Percentiles rank a stretch among this genome's conserved stretches.
Evolutionary conservation across 1,140 invertebrate genomes (phyloP).

Genomic region (Lasioglossum baleicum): DNA sequence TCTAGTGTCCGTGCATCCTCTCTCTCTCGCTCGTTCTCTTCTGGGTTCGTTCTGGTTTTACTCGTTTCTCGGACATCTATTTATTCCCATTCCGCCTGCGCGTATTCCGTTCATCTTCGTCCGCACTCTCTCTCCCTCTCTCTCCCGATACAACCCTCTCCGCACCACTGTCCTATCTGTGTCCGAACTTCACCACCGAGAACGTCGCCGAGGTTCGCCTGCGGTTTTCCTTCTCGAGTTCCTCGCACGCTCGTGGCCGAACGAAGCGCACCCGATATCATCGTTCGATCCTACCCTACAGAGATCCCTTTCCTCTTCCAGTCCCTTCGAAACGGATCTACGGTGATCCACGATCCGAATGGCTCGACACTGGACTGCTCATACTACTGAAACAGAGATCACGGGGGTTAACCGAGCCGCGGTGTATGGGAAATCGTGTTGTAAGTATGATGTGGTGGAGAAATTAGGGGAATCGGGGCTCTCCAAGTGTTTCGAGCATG

Average conservation of each 20-base stretch:
- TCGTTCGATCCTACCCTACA: constrained; percentile 12
- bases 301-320: not conserved
- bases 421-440: too few relatives aligned
- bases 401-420: too few relatives aligned
- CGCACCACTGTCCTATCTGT: constrained; percentile 19
- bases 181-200: constrained; percentile 35
- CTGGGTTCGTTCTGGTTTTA: not conserved
- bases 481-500: too few relatives aligned
- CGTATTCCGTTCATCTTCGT: constrained; percentile 54
- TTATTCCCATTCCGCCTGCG: constrained; percentile 47
- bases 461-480: too few relatives aligned
- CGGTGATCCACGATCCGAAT: too few relatives aligned
- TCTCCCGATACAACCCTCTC: constrained; percentile 17
- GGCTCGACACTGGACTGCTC: too few relatives aligned
- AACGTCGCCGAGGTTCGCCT: constrained; percentile 45
- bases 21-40: not conserved
- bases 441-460: too few relatives aligned
- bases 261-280: constrained; percentile 35
- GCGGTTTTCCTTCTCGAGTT: constrained; percentile 53
- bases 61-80: constrained; percentile 4
- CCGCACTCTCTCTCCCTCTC: constrained; percentile 12
- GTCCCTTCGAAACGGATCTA: not conserved
- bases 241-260: constrained; percentile 34
- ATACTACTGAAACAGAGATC: too few relatives aligned
- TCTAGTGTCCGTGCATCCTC: too few relatives aligned